Base-by-base conservation (phyloP, 1,140 invertebrate species). In the Ips typographus region DNA sequence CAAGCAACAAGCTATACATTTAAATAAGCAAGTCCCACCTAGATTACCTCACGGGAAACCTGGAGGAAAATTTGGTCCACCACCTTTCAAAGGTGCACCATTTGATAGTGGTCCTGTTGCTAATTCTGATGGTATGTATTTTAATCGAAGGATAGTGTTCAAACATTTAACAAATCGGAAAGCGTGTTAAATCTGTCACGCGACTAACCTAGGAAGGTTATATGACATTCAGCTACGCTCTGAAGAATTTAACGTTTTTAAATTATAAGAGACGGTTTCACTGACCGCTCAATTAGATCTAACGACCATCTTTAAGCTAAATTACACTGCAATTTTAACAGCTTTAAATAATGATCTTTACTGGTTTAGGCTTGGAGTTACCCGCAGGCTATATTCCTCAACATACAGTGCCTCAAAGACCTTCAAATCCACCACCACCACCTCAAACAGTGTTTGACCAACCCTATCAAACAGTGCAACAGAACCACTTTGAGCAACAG, bases 1-100 rank as follows among this genome's bases (percentile, higher is more conserved):
- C 4, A 79, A 77, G 65, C 70, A 77, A 4, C 78, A 80, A 56
- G 71, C 76, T 39, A 56, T 68, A 4, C 53, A 60, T 22, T 40
- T 71, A 5, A 57, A 37, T 40, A 60, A 56, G 6, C 60, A 65
- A 52, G 3, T 64, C 1, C 61, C 55, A 36, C 52, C 41, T 40
- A 22, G 22, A 22, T 22, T 22, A 22, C 41, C 61, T 5, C 22
- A n/a, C 2, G 40, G 5, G 43, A n/a, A 7, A 38, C 6, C 3
- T 6, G 56, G 7, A 41, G 37, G 40, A 6, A 38, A 38, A 8
- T 42, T 59, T 8, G 6, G 43, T 38, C 61, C 38, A 5, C 39
- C 61, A 7, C 55, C 55, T 8, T 40, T 57, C 4, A 56, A 44
- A 65, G 64, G 64, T 42, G 38, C 52, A 8, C 40, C 53, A 3